Evolutionary conservation across 2,113 vertebrate genomes (phyloP), one percentile per base, ranked within the genome.

Genomic region (Dunckerocampus dactyliophorus): DNA sequence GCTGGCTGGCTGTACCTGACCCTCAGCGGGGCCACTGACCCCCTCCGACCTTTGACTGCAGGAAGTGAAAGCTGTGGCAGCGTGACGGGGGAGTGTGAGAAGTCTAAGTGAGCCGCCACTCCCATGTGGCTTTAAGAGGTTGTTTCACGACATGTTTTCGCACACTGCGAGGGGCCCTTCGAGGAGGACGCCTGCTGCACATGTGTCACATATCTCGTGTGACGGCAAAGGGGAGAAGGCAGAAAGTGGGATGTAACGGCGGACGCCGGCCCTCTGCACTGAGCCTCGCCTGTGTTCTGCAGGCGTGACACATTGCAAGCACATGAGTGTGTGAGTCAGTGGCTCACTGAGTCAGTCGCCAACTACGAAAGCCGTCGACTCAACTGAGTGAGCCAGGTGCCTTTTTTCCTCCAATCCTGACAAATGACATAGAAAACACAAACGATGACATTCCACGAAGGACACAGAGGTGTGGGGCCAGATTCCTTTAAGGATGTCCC

Each of bases 61-160:
- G 82, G 82, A 87, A 85, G 79, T 76, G 71, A 82, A 87, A 82
- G 80, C 74, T 67, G 62, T 57, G 73, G 72, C 66, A 42, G 75
- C 42, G 37, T 87, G 81, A 80, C 82, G 47, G 70, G 63, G 54
- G 22, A 22, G 76, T 79, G 90, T 20, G 74, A 89, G 80, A 87
- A 85, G 75, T 79, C 76, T 63, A 56, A 47, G 71, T 72, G 49
- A 67, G 70, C 58, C 1, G 8, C 47, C 0, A 1, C 72, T 71
- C 75, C 82, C 59, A 52, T 34, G 68, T 69, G 2, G 6, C 37
- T 17, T 73, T 66, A 64, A 62, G 60, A 63, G 56, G 24, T 21
- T 52, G 69, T 60, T 79, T 72, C 61, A 56, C 31, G 0, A 48
- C 65, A 65, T 56, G 59, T 56, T 67, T 74, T 74, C 55, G 72